Evolutionary conservation across 1,140 invertebrate genomes (phyloP).

Genomic region (Drosophila murphyi): DNA sequence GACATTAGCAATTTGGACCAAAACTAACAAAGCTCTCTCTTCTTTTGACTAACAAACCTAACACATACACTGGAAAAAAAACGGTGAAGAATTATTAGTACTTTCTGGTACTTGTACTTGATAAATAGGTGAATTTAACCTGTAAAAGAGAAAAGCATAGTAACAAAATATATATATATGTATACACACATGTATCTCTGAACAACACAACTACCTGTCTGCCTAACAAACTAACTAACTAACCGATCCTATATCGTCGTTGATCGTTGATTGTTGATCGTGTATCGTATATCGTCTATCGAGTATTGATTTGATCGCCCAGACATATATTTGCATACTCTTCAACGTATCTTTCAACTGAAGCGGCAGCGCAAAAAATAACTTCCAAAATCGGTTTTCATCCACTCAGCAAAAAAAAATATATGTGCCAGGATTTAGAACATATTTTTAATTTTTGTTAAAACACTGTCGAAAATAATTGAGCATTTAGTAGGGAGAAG

Average conservation of each 20-base stretch:
- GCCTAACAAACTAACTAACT: constrained; percentile 3
- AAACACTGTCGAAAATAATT: too few species aligned
- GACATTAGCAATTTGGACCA: constrained; percentile 75
- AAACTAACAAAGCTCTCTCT: constrained; percentile 25
- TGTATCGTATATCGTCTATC: not conserved
- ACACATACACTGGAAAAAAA: not conserved
- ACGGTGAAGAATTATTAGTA: constrained; percentile 15
- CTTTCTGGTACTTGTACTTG: constrained; percentile 24
- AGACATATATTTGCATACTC: constrained; percentile 50
- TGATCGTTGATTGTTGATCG: not conserved
- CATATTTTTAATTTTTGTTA: too few species aligned
- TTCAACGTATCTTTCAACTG: constrained; percentile 30
- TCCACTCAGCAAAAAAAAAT: not conserved
- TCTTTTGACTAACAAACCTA: not conserved
- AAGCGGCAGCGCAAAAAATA: constrained; percentile 27
- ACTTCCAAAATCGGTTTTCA: constrained; percentile 49
- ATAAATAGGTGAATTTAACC: constrained; percentile 26
- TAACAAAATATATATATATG: not conserved
- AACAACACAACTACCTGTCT: constrained; percentile 59
- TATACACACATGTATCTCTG: constrained; percentile 26
- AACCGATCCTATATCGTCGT: not conserved
- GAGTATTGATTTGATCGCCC: constrained; percentile 6
- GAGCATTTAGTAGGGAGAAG: too few species aligned
- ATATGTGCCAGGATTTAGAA: too few species aligned
- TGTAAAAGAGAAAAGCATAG: constrained; percentile 3